These are phyloP conservation scores for Proisotoma minuta DNA, from an alignment of 2,888 invertebrate species.

Conservation along the genomic window DNA sequence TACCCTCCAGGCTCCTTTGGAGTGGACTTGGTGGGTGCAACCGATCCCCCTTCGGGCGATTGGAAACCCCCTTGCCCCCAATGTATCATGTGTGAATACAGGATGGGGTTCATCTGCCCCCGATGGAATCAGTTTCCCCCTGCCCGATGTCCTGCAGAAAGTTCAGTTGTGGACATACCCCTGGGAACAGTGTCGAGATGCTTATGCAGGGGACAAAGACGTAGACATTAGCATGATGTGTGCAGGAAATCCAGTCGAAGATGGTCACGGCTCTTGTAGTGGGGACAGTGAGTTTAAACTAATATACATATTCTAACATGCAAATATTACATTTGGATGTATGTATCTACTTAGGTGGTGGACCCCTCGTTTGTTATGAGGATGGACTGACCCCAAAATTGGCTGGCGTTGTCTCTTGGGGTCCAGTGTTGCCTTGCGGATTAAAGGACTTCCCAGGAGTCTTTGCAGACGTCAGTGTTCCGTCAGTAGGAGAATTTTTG, in stretches of 20 bases:
- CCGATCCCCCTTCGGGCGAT: slow-evolving; percentile 12
- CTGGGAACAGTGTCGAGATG: slow-evolving; percentile 8
- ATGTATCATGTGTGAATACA: slow-evolving; percentile 5
- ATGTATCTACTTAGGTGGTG: neutral
- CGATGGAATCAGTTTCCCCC: slow-evolving; percentile 16
- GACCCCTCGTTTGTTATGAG: slow-evolving; percentile 15
- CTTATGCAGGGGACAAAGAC: slow-evolving; percentile 10
- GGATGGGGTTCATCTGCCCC: slow-evolving; percentile 16
- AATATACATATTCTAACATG: neutral
- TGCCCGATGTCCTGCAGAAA: slow-evolving; percentile 15
- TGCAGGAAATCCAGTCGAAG: slow-evolving; percentile 14
- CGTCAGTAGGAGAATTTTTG: slow-evolving; percentile 5
- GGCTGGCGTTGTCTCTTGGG: slow-evolving; percentile 20
- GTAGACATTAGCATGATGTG: slow-evolving; percentile 16
- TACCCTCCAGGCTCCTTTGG: slow-evolving; percentile 7
- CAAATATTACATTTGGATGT: neutral
- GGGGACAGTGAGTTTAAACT: slow-evolving; percentile 13
- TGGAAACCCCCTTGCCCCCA: neutral
- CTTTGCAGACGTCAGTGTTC: slow-evolving; percentile 14
- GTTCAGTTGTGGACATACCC: slow-evolving; percentile 11
- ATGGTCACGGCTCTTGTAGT: slow-evolving; percentile 14
- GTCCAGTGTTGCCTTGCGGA: slow-evolving; percentile 16
- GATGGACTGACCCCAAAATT: slow-evolving; percentile 12
- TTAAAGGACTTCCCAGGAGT: slow-evolving; percentile 15
- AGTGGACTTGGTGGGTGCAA: slow-evolving; percentile 20